Conservation (phyloP, 2,797 vertebrate species). For the Mormyrus hasselquistii region DNA sequence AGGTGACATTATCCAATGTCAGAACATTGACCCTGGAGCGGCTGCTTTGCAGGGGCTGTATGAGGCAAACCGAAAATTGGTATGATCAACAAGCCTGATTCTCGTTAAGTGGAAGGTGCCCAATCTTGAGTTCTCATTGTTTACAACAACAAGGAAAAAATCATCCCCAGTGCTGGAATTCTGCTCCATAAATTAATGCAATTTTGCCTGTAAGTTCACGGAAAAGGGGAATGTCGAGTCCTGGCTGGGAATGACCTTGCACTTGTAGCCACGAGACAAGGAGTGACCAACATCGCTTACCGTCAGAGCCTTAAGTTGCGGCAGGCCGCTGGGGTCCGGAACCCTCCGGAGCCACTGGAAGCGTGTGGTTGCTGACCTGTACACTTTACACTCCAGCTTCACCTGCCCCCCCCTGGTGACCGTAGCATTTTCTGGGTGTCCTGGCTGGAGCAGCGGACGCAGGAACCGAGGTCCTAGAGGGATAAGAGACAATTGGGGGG, state of each 20-base stretch:
- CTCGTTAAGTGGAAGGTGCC: background rate
- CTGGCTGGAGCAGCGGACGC: slow-evolving; percentile 55
- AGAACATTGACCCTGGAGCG: slow-evolving; percentile 55
- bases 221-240: background rate
- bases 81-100: background rate
- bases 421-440: slow-evolving; percentile 62
- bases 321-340: slow-evolving; percentile 31
- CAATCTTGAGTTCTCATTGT: background rate
- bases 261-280: background rate
- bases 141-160: background rate
- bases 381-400: slow-evolving; percentile 60
- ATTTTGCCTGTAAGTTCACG: background rate
- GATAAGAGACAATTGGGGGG: background rate
- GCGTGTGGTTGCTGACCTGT: slow-evolving; percentile 55
- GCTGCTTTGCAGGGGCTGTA: slow-evolving; percentile 55
- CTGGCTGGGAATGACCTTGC: background rate
- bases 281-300: slow-evolving; percentile 41
- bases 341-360: slow-evolving; percentile 64
- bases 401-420: slow-evolving; percentile 47
- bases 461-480: slow-evolving; percentile 46
- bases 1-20: slow-evolving; percentile 52
- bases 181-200: background rate
- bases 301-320: slow-evolving; percentile 50
- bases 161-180: background rate
- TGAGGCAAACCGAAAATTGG: background rate